Percentiles rank a stretch among this genome's conserved stretches.
These are phyloP conservation scores for Phanerotoma sp. DNA, from an alignment of 2,888 invertebrate genomes.

Conservation along the genomic window DNA sequence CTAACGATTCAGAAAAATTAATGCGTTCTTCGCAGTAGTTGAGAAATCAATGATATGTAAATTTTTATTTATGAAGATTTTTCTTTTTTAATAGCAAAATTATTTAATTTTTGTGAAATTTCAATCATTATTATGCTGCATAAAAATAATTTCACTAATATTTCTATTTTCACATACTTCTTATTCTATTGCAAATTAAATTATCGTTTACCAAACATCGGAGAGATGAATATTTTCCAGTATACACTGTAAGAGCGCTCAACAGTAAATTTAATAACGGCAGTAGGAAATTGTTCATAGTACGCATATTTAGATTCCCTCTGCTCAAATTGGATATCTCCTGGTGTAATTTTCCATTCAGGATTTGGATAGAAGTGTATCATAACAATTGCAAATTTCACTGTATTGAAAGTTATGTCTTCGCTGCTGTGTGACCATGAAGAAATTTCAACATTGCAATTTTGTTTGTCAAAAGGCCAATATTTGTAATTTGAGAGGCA, in stretches of 20 bases:
- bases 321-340: slow-evolving; percentile 54
- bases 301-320: slow-evolving; percentile 60
- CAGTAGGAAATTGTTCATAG: slow-evolving; percentile 63
- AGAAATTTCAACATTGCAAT: slow-evolving; percentile 65
- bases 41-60: too few relatives aligned
- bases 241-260: slow-evolving; percentile 62
- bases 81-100: too few relatives aligned
- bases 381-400: slow-evolving; percentile 19
- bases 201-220: slow-evolving; percentile 53
- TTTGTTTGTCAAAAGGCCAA: slow-evolving; percentile 70
- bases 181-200: neutral
- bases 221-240: slow-evolving; percentile 61
- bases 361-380: slow-evolving; percentile 44
- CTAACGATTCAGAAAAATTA: too few relatives aligned
- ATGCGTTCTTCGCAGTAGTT: too few relatives aligned
- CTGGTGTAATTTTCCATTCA: slow-evolving; percentile 62
- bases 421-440: slow-evolving; percentile 68
- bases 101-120: too few relatives aligned
- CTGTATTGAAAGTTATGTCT: slow-evolving; percentile 60
- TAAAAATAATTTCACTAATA: too few relatives aligned
- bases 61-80: too few relatives aligned
- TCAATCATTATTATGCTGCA: too few relatives aligned
- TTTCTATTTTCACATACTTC: too few relatives aligned
- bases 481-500: slow-evolving; percentile 62
- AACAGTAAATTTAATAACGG: slow-evolving; percentile 62